Evolutionary conservation across 2,113 vertebrate genomes (phyloP), one percentile per base, ranked within the genome.

Genomic region (Macheiramphus alcinus): DNA sequence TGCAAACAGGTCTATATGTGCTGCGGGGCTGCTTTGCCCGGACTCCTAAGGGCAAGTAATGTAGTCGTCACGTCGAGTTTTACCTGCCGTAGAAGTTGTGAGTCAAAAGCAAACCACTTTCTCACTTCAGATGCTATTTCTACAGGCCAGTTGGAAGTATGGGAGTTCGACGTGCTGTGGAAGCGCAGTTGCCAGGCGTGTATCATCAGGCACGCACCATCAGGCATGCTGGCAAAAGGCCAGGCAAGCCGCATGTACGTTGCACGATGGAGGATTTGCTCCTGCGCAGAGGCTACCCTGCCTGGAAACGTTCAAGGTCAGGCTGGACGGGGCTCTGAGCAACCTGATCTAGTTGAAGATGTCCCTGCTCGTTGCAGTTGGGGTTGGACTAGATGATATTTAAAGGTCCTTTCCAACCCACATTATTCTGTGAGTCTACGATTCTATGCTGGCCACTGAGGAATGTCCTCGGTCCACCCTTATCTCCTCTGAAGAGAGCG

Each of bases 51-150:
- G 59, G 34, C 31, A 70, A 47, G 32, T 31, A 36, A 79, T 36
- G 22, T 31, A 58, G 47, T 25, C 8, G 18, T 13, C 20, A 19
- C 2, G 7, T n/a, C 0, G 0, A 72, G 38, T 71, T 88, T 92
- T 68, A n/a, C 16, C 66, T 79, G 65, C 74, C 82, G 16, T n/a
- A 70, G 85, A 67, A 23, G 13, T 19, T 13, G 42, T 8, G 5
- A 32, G 25, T 81, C 52, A 43, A 70, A 79, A 34, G 34, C 63
- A 70, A 80, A 73, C 20, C 21, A 27, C 21, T 52, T 68, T 56
- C 32, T 23, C 10, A n/a, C 19, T 70, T 65, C 11, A 65, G 72
- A 20, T 65, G 48, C 48, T 45, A 29, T 70, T 86, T 68, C 53
- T 78, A 38, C 68, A 63, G 58, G n/a, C 38, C 50, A 31, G 3